Conservation (phyloP, 1,140 invertebrate genomes). For the Elymnias hypermnestra region DNA sequence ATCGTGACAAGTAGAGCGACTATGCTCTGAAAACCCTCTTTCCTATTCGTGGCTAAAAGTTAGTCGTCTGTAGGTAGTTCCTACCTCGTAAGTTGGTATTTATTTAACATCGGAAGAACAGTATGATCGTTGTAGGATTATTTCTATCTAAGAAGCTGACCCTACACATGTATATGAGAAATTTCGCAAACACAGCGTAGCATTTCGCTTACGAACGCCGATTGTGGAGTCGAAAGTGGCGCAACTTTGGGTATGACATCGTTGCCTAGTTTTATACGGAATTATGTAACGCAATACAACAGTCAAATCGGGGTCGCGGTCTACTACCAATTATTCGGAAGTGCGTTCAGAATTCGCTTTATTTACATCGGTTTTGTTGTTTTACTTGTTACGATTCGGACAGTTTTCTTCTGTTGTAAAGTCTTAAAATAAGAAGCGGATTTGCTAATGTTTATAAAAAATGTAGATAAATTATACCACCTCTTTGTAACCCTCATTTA, state of each 20-base stretch:
- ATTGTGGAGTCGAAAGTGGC: slow-evolving; percentile 54
- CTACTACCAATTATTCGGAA: slow-evolving; percentile 56
- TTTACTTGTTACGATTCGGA: background rate
- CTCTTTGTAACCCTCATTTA: too few relatives aligned
- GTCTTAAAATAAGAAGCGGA: too few relatives aligned
- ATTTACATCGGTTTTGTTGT: background rate
- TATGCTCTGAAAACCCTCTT: too few relatives aligned
- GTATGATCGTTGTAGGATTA: too few relatives aligned
- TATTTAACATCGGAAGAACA: background rate
- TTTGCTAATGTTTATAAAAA: too few relatives aligned
- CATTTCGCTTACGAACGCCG: slow-evolving; percentile 32
- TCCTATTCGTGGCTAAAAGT: too few relatives aligned
- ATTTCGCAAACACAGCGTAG: slow-evolving; percentile 31
- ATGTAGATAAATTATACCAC: too few relatives aligned
- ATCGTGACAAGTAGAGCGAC: too few relatives aligned
- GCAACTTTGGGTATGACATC: slow-evolving; percentile 72
- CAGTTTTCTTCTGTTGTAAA: too few relatives aligned
- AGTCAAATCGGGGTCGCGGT: slow-evolving; percentile 61
- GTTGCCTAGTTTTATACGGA: slow-evolving; percentile 69
- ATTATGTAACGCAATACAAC: slow-evolving; percentile 71
- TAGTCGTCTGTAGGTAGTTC: background rate
- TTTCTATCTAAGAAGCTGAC: too few relatives aligned
- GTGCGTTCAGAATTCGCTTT: slow-evolving; percentile 41
- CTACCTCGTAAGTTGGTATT: background rate
- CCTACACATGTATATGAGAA: too few relatives aligned